Evolutionary conservation across 2,113 vertebrate species (phyloP).

Genomic region (Anoura caudifer): DNA sequence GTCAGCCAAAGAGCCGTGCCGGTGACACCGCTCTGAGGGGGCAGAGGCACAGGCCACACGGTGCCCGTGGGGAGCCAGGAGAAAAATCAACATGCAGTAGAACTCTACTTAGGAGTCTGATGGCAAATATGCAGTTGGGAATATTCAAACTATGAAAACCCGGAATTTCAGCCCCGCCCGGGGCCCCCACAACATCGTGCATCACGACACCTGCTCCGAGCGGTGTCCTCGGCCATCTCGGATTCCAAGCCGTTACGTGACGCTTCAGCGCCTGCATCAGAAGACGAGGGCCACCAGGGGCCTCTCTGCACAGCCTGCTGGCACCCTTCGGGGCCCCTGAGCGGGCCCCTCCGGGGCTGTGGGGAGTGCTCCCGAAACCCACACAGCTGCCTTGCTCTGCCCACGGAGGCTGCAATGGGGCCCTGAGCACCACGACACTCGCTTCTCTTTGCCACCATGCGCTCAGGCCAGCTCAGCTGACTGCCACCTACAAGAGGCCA

Average conservation of each 20-base stretch:
- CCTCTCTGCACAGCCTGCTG: background rate
- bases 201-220: background rate
- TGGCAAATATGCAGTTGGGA: background rate
- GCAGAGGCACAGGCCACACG: accelerated
- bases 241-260: background rate
- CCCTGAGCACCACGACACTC: background rate
- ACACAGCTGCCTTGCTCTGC: accelerated
- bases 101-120: background rate
- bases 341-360: background rate
- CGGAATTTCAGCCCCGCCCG: background rate
- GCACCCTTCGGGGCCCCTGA: background rate
- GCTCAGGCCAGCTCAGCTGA: background rate
- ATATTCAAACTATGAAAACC: background rate
- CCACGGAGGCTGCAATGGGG: accelerated
- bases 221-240: background rate
- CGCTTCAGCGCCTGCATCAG: background rate
- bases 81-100: background rate
- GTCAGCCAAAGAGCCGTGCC: background rate
- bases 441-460: background rate
- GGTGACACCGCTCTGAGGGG: background rate
- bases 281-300: background rate
- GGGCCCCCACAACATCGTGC: background rate
- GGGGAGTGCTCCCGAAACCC: accelerated
- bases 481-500: background rate
- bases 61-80: background rate